These are phyloP conservation scores for Lepisosteus osseus DNA, from an alignment of 2,113 vertebrate genomes.

Conservation along the genomic window DNA sequence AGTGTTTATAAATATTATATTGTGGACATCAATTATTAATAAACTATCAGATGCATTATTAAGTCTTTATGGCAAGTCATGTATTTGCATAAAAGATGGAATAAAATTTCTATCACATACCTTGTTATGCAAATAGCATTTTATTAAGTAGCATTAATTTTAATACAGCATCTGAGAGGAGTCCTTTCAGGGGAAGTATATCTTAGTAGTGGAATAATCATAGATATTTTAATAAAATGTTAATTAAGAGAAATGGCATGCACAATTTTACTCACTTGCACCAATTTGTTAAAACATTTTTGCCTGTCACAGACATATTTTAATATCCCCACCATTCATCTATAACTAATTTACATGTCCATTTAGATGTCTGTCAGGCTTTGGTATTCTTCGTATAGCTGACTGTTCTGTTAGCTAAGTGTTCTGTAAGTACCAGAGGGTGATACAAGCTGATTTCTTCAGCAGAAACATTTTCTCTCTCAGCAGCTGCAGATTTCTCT, in stretches of 20 bases:
- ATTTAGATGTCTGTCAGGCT: conserved; percentile 26
- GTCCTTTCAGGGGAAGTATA: not conserved
- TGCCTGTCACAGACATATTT: conserved; percentile 24
- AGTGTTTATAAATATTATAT: conserved; percentile 31
- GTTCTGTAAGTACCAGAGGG: not conserved
- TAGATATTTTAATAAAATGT: conserved; percentile 21
- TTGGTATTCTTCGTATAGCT: conserved; percentile 13
- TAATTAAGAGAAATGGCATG: conserved; percentile 21
- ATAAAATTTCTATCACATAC: conserved; percentile 20
- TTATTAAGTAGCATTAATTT: conserved; percentile 25
- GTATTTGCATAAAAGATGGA: conserved; percentile 22
- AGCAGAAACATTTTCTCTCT: conserved; percentile 2
- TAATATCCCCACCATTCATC: conserved; percentile 25
- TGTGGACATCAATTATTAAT: conserved; percentile 23
- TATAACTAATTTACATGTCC: conserved; percentile 34
- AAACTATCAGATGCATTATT: conserved; percentile 21
- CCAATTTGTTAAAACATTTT: conserved; percentile 26
- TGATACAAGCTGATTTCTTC: conserved; percentile 1
- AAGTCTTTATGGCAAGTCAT: conserved; percentile 12
- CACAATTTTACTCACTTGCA: conserved; percentile 13
- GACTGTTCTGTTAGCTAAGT: conserved; percentile 12
- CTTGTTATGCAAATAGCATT: conserved; percentile 27
- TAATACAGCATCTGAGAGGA: conserved; percentile 6
- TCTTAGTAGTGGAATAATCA: conserved; percentile 16
- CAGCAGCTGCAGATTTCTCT: not conserved